These are phyloP conservation scores for Meloe dianella DNA, from an alignment of 2,888 invertebrate species.

Conservation along the genomic window DNA sequence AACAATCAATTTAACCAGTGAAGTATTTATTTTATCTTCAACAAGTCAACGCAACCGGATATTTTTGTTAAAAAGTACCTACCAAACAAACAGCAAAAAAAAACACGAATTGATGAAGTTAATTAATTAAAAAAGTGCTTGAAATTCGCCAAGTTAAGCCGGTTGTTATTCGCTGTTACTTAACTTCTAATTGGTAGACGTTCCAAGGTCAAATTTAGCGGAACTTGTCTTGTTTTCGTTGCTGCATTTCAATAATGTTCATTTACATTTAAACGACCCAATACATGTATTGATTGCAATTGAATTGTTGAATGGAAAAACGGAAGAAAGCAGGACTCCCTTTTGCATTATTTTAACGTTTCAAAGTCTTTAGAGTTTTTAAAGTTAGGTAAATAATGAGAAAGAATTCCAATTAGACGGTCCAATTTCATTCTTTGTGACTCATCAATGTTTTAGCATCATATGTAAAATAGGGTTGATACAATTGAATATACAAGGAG, in stretches of 20 bases:
- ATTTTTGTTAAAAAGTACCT: no score
- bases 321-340: background rate
- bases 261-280: conserved; percentile 5
- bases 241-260: background rate
- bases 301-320: background rate
- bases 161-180: no score
- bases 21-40: background rate
- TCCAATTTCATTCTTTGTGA: conserved; percentile 5
- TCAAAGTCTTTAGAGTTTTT: background rate
- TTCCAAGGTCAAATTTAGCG: no score
- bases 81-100: no score
- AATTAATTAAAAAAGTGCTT: no score
- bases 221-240: no score
- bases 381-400: no score
- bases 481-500: background rate
- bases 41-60: background rate
- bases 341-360: background rate
- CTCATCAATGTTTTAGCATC: background rate
- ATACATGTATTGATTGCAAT: background rate
- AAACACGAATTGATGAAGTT: no score
- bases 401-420: conserved; percentile 1
- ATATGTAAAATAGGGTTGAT: conserved; percentile 4
- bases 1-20: background rate
- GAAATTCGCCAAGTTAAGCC: no score
- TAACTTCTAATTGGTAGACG: no score